Evolutionary conservation across 1,140 invertebrate species (phyloP), one percentile per base, ranked within the genome.

Genomic region (Pygmarrhopalites habei): DNA sequence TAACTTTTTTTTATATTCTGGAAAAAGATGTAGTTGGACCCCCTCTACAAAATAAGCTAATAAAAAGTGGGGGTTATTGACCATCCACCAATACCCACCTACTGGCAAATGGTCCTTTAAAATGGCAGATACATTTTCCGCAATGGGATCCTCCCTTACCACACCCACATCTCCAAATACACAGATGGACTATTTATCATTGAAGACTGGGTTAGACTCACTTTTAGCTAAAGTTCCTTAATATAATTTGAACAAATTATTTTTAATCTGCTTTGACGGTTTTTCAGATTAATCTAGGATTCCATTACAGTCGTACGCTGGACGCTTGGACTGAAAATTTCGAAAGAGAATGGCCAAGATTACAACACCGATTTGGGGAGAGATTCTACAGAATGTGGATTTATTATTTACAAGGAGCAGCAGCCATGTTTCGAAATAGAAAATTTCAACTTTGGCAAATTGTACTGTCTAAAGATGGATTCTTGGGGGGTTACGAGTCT

Each of bases 221-320:
- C n/a, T n/a, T n/a, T n/a, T n/a, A n/a, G n/a, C n/a, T n/a, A n/a
- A n/a, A n/a, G n/a, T n/a, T n/a, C n/a, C n/a, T n/a, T n/a, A n/a
- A n/a, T n/a, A n/a, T n/a, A n/a, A n/a, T n/a, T n/a, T n/a, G n/a
- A n/a, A n/a, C n/a, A n/a, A n/a, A n/a, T n/a, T n/a, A n/a, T n/a
- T n/a, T n/a, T n/a, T n/a, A n/a, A n/a, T n/a, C n/a, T n/a, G n/a
- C n/a, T n/a, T n/a, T n/a, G n/a, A n/a, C n/a, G n/a, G n/a, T n/a
- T n/a, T n/a, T n/a, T n/a, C n/a, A n/a, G n/a, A n/a, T n/a, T 19
- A 71, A 71, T 26, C 60, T 69, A n/a, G 67, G 69, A 19, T 41
- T 58, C 39, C 53, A 71, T 44, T 69, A 71, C 30, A 59, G 35
- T 17, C 28, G 49, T 17, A 71, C 69, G 7, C 57, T 71, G 0